A percentile compares a stretch with the other conserved stretches of the same genome.
Conservation (phyloP, 2,888 invertebrate species). For the Beris chalybata region DNA sequence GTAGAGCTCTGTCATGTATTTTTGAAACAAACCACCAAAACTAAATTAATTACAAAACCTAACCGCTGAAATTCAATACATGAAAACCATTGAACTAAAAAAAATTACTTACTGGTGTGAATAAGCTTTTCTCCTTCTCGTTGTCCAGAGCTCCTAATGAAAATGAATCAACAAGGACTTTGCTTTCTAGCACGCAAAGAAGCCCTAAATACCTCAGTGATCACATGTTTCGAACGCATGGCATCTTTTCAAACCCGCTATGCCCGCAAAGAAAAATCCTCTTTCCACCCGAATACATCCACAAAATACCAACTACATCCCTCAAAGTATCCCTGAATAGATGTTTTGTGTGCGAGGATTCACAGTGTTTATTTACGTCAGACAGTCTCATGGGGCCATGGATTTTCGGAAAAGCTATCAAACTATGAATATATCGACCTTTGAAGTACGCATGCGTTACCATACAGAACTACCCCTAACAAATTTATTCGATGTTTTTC, state of each 20-base stretch:
- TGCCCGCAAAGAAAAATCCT: no score
- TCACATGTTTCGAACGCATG: slow-evolving; percentile 31
- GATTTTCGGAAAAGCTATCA: slow-evolving; percentile 20
- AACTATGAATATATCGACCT: slow-evolving; percentile 24
- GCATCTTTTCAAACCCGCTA: not conserved
- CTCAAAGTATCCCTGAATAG: not conserved
- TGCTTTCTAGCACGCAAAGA: slow-evolving; percentile 14
- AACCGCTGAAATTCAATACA: no score
- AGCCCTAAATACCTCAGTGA: slow-evolving; percentile 26
- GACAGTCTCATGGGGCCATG: slow-evolving; percentile 14
- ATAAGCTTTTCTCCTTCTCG: no score
- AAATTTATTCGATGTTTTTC: slow-evolving; percentile 23
- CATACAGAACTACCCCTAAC: slow-evolving; percentile 14
- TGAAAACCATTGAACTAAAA: no score
- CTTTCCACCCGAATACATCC: no score
- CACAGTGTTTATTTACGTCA: slow-evolving; percentile 29
- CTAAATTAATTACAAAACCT: no score
- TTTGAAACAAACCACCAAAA: no score
- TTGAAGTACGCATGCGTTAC: slow-evolving; percentile 21
- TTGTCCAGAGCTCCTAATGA: no score
- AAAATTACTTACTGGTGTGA: no score
- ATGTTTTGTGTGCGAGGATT: slow-evolving; percentile 1
- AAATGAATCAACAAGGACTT: slow-evolving; percentile 16
- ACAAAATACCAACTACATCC: no score
- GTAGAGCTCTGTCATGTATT: no score